Base-by-base conservation (phyloP, 2,113 vertebrate genomes). In the Oncorhynchus masou region DNA sequence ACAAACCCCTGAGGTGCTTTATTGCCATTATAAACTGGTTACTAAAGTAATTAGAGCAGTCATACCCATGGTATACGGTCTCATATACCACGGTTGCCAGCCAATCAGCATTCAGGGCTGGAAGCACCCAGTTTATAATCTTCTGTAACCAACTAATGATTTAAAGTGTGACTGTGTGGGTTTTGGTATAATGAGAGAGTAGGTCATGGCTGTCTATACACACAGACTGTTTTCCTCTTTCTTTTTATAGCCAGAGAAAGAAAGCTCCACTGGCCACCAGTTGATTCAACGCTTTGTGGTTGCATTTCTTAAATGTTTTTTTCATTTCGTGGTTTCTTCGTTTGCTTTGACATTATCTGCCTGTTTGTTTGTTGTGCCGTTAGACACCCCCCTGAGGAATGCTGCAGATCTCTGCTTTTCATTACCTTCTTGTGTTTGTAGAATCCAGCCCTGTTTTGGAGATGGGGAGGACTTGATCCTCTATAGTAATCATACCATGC, bases 321-420 rank as follows among this genome's bases (percentile, higher is more conserved):
- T 88, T 89, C 85, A 84, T 88, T 81, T 81, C 82, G 84, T 74
- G 84, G 85, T 84, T 75, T 81, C 77, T 77, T 75, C 83, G 82
- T 88, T 88, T 87, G 82, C 49, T 20, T 69, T 80, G 76, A 78
- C 79, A 76, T 87, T 70, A 68, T 66, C 62, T 85, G 79, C 81
- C 67, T 65, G 39, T 64, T 83, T 88, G 79, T 81, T 83, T 89
- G 75, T 80, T 84, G 80, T 81, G 64, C 74, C 77, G 75, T 83
- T 87, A 49, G 48, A 75, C 69, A 82, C 29, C 31, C 5, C 31
- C 5, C 31, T 0, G 12, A 78, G 83, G 85, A 88, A 90, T 86
- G 80, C 68, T 81, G 85, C 84, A 77, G 29, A 66, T 70, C 49
- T 85, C 87, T 91, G 89, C 70, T 90, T 92, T 88, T 85, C 85